Percentiles rank a stretch among this genome's conserved stretches.
phyloP scores from a whole-genome alignment of 1,140 invertebrate genomes.

The Panulirus ornatus region DNA sequence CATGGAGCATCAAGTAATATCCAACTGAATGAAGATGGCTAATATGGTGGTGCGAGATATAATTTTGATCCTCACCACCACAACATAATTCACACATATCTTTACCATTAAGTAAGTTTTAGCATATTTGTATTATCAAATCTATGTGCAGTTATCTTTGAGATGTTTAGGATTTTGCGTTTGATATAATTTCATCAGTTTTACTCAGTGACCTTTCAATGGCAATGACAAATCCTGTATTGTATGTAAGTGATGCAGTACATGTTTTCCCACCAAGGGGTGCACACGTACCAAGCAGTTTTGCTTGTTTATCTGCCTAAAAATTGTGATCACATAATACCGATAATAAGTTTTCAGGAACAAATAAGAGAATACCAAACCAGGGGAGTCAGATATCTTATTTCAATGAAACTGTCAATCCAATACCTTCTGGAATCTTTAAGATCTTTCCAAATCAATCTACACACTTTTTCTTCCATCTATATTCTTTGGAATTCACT shows the following conservation, averaged over 20 bases:
- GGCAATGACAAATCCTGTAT: slow-evolving; percentile 84
- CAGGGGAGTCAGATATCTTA: slow-evolving; percentile 84
- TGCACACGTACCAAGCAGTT: slow-evolving; percentile 92
- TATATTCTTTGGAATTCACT: too few species aligned
- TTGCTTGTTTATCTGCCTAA: slow-evolving; percentile 84
- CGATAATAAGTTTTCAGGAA: slow-evolving; percentile 92
- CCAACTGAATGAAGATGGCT: slow-evolving; percentile 85
- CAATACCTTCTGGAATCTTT: slow-evolving; percentile 79
- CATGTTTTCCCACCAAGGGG: slow-evolving; percentile 95
- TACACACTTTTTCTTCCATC: too few species aligned
- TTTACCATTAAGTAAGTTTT: not conserved
- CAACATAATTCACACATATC: not conserved
- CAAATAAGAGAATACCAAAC: slow-evolving; percentile 80
- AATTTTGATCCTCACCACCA: not conserved
- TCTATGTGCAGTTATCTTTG: slow-evolving; percentile 82
- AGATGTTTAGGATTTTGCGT: slow-evolving; percentile 76
- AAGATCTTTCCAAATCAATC: slow-evolving; percentile 85
- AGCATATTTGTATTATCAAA: slow-evolving; percentile 83
- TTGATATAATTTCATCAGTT: slow-evolving; percentile 81
- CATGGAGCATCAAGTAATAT: slow-evolving; percentile 93
- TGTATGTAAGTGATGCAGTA: slow-evolving; percentile 86
- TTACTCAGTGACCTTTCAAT: slow-evolving; percentile 87
- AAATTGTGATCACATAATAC: slow-evolving; percentile 87
- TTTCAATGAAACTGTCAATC: slow-evolving; percentile 86
- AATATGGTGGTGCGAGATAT: slow-evolving; percentile 82